Evolutionary conservation across 2,797 vertebrate genomes (phyloP).

Genomic region (Pangasius sanitwongsei): DNA sequence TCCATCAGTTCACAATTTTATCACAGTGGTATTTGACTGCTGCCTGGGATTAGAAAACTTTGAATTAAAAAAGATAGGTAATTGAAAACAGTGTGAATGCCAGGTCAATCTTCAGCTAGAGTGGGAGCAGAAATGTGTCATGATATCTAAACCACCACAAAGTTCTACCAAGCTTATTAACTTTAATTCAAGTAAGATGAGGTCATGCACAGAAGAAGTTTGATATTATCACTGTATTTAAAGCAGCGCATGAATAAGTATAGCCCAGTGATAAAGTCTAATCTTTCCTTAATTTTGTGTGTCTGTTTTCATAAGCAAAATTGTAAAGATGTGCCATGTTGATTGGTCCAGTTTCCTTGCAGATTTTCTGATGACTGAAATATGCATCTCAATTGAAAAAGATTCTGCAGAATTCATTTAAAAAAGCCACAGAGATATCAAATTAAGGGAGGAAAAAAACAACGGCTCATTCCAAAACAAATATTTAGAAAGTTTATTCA

Average conservation of each 20-base stretch:
- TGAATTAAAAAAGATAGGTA: neutral
- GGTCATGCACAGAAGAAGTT: slow-evolving; percentile 11
- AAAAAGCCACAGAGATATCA: slow-evolving; percentile 73
- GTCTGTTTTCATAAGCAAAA: neutral
- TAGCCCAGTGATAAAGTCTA: neutral
- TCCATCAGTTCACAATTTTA: slow-evolving; percentile 12
- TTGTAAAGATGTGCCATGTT: neutral
- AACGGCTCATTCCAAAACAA: slow-evolving; percentile 66
- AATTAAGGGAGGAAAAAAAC: slow-evolving; percentile 67
- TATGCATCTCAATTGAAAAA: slow-evolving; percentile 51
- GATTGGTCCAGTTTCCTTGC: neutral
- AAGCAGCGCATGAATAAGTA: neutral
- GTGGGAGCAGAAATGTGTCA: slow-evolving; percentile 13
- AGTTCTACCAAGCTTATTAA: slow-evolving; percentile 25
- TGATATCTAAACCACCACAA: slow-evolving; percentile 11
- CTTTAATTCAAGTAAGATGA: slow-evolving; percentile 22
- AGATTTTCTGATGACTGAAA: slow-evolving; percentile 6
- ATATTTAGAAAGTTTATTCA: slow-evolving; percentile 67
- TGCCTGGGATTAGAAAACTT: neutral
- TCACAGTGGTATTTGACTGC: slow-evolving; percentile 8
- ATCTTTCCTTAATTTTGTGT: neutral
- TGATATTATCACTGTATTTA: slow-evolving; percentile 12
- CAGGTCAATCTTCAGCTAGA: neutral
- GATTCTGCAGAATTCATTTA: slow-evolving; percentile 60
- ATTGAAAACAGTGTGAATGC: neutral